phyloP scores from a whole-genome alignment of 2,113 vertebrate species.

The Gasterosteus aculeatus region DNA sequence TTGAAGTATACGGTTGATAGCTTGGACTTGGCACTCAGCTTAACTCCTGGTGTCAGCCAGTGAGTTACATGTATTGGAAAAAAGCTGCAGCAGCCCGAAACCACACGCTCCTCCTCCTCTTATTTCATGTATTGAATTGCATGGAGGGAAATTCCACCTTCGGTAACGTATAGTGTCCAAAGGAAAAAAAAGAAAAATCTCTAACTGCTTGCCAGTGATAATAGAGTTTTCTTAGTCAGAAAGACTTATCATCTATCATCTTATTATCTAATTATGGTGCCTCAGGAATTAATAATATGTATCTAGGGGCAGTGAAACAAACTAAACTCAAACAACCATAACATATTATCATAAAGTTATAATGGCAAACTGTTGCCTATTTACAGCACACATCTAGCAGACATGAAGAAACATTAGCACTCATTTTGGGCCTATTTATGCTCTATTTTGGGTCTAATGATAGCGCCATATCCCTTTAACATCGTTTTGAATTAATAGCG shows the following conservation, averaged over 20 bases:
- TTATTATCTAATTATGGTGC: background rate
- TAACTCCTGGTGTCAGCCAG: slow-evolving; percentile 34
- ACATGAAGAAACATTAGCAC: background rate
- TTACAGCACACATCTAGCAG: background rate
- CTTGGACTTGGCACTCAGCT: slow-evolving; percentile 19
- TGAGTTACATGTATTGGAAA: slow-evolving; percentile 37
- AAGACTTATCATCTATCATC: background rate
- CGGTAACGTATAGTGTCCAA: no score
- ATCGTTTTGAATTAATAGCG: slow-evolving; percentile 23
- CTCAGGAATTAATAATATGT: background rate
- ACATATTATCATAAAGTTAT: background rate
- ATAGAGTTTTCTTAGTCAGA: background rate
- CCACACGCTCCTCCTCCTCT: slow-evolving; percentile 32
- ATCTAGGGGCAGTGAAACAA: background rate
- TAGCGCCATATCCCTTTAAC: slow-evolving; percentile 5
- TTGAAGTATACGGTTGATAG: background rate
- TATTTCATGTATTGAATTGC: background rate
- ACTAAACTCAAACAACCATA: background rate
- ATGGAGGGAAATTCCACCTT: background rate
- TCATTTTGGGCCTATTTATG: background rate
- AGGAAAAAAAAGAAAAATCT: no score
- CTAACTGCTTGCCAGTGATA: background rate
- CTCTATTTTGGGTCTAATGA: slow-evolving; percentile 35
- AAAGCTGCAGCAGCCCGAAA: slow-evolving; percentile 35
- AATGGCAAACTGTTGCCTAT: background rate